Conservation (phyloP, 1,140 invertebrate species). For the Drosophila takahashii region DNA sequence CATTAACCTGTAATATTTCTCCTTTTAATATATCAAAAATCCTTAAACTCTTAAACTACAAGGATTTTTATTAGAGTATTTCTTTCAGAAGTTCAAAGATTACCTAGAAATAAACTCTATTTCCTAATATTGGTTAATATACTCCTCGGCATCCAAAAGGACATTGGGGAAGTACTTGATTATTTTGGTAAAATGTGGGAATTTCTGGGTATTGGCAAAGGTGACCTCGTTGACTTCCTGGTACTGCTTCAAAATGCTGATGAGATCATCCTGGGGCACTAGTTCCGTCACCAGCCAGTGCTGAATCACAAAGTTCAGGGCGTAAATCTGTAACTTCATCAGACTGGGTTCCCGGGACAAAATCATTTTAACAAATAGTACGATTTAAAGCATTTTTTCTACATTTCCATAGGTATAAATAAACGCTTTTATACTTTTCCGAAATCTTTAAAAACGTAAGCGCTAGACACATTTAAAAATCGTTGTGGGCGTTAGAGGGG, state of each 20-base stretch:
- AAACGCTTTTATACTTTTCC: too few species aligned
- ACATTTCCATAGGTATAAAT: slow-evolving; percentile 43
- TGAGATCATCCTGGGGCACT: slow-evolving; percentile 11
- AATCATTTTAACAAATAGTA: slow-evolving; percentile 9
- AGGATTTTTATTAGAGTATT: neutral
- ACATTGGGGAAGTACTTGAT: slow-evolving; percentile 46
- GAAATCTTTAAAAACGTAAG: too few species aligned
- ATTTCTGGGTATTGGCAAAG: slow-evolving; percentile 41
- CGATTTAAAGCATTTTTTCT: too few species aligned
- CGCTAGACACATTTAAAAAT: too few species aligned
- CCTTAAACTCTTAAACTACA: too few species aligned
- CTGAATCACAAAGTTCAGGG: slow-evolving; percentile 55
- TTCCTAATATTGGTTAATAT: slow-evolving; percentile 19
- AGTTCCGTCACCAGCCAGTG: slow-evolving; percentile 28
- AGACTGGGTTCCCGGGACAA: slow-evolving; percentile 21
- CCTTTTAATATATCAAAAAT: too few species aligned
- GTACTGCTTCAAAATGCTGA: slow-evolving; percentile 41
- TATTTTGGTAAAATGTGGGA: slow-evolving; percentile 54
- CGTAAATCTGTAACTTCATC: slow-evolving; percentile 46
- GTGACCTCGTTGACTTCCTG: slow-evolving; percentile 38
- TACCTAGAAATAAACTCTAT: neutral
- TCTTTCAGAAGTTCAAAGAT: too few species aligned
- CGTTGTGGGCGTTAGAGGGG: too few species aligned
- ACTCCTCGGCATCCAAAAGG: slow-evolving; percentile 38
- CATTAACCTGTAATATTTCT: too few species aligned